Percentiles rank a stretch among this genome's conserved stretches.
Conservation (phyloP, 2,797 vertebrate genomes). For the Meriones psammophilus region DNA sequence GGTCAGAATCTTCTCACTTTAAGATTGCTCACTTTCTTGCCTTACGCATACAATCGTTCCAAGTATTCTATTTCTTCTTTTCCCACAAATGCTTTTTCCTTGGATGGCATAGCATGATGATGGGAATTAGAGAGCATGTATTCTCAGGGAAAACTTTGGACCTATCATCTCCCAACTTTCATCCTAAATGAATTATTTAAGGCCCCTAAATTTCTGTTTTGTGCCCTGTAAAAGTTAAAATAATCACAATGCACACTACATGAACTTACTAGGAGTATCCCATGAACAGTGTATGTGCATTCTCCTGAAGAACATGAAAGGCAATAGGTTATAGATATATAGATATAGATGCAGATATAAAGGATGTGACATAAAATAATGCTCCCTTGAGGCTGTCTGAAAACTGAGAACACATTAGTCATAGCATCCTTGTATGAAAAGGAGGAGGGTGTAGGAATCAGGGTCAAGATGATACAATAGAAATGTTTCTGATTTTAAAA, state of each 20-base stretch:
- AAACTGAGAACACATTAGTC: not conserved
- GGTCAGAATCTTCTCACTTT: not conserved
- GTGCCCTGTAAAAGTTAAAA: constrained; percentile 26
- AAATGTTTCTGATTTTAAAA: not conserved
- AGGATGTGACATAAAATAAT: not conserved
- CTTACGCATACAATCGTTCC: not conserved
- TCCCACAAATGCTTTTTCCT: not conserved
- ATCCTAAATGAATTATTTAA: not conserved
- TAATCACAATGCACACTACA: not conserved
- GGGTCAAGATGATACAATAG: not conserved
- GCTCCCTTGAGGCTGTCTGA: not conserved
- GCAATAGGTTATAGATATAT: no score
- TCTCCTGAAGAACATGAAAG: not conserved
- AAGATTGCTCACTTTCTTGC: not conserved
- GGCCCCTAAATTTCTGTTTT: constrained; percentile 19
- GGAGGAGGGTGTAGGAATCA: not conserved
- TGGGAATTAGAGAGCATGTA: not conserved
- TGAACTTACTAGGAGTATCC: not conserved
- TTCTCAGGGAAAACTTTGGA: not conserved
- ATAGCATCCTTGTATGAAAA: not conserved
- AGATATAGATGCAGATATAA: not conserved
- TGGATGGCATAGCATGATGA: not conserved
- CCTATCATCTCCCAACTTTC: not conserved
- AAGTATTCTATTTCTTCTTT: not conserved
- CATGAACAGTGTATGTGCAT: not conserved